Evolutionary conservation across 2,797 vertebrate genomes (phyloP), one percentile per base, ranked within the genome.

Genomic region (Takifugu rubripes): DNA sequence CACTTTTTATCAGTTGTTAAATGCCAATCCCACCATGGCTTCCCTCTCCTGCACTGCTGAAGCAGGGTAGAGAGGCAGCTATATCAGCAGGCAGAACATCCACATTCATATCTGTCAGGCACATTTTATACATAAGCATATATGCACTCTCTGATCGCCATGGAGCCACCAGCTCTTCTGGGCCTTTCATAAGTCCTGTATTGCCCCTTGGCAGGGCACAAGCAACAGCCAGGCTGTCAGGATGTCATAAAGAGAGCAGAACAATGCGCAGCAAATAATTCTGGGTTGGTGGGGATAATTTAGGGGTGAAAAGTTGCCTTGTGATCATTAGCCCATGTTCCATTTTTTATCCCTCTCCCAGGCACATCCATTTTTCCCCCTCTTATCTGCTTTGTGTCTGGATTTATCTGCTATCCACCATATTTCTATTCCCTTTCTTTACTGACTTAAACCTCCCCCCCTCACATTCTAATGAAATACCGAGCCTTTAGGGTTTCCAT

Each of bases 1-100:
- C 84, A 61, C 55, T 86, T 79, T 85, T 79, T 89, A 84, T 90
- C 86, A 82, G 78, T 70, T 79, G 77, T 70, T 87, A 92, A 92
- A 92, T 91, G 90, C 86, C 90, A 91, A 64, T 71, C 80, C 82
- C 80, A 45, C 56, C 40, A 78, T 63, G 77, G 76, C 76, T 79
- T 70, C 66, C 27, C 50, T 58, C 52, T 33, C 47, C 49, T 55
- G 62, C 6, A 1, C 52, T 59, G 64, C 53, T 59, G 12, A 49
- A 55, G 52, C 51, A 66, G 40, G 42, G 48, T 48, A 61, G 52
- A 59, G 82, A 64, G 2, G 46, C 54, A 70, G 21, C 45, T 49
- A 56, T 50, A 52, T 55, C 31, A 33, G 31, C 6, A 8, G 74
- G 3, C 27, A 66, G 66, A 68, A 68, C 67, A 59, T 70, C 69